Evolutionary conservation across 2,888 invertebrate genomes (phyloP).

Genomic region (Nomada ruficornis): DNA sequence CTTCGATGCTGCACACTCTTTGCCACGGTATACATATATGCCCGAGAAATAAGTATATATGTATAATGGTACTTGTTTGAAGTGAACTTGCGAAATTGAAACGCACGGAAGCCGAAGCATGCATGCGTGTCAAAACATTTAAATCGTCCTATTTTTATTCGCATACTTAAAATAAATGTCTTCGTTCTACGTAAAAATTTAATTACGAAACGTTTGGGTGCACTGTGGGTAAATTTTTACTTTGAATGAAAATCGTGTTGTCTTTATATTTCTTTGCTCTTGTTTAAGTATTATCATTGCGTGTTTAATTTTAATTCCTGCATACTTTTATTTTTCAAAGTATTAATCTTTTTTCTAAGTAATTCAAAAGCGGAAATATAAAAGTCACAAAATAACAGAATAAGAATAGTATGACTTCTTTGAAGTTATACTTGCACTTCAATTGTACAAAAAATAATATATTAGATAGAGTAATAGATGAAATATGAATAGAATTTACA

Average conservation of each 20-base stretch:
- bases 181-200: not conserved
- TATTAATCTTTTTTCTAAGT: too few relatives aligned
- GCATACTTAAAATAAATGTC: not conserved
- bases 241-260: not conserved
- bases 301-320: not conserved
- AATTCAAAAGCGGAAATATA: too few relatives aligned
- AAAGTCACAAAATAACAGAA: too few relatives aligned
- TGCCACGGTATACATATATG: slow-evolving; percentile 10
- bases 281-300: too few relatives aligned
- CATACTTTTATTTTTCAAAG: too few relatives aligned
- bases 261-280: too few relatives aligned
- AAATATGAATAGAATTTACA: too few relatives aligned
- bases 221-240: too few relatives aligned
- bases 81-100: slow-evolving; percentile 4
- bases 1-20: slow-evolving; percentile 8
- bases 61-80: slow-evolving; percentile 4
- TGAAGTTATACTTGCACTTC: not conserved
- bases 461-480: too few relatives aligned
- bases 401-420: not conserved
- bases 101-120: not conserved
- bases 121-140: not conserved
- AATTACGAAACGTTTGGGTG: too few relatives aligned
- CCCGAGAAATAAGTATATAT: slow-evolving; percentile 15
- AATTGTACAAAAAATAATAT: not conserved
- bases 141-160: not conserved